Evolutionary conservation across 1,140 invertebrate species (phyloP), one percentile per base, ranked within the genome.

Genomic region (Neuroterus valhalla): DNA sequence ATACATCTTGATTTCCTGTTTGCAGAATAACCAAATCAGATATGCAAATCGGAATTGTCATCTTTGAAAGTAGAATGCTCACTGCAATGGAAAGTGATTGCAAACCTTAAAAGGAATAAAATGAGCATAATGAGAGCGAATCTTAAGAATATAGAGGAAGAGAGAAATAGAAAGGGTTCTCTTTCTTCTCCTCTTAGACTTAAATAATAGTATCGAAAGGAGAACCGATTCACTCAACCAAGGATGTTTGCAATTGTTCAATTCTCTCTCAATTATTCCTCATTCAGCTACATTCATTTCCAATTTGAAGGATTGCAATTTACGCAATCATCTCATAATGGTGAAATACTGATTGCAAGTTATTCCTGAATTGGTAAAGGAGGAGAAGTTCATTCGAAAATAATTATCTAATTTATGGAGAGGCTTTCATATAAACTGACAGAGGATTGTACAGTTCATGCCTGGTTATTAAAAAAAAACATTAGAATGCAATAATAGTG

Each of bases 11-110:
- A n/a, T n/a, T n/a, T n/a, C n/a, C n/a, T n/a, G n/a, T n/a, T n/a
- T n/a, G n/a, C n/a, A n/a, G n/a, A n/a, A n/a, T n/a, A n/a, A n/a
- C n/a, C n/a, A n/a, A n/a, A n/a, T n/a, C n/a, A n/a, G n/a, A n/a
- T n/a, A 62, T 62, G 55, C 21, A 62, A 62, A 62, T 38, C 55
- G 26, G 31, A 62, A 31, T 62, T 62, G 23, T 5, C 12, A 62
- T 62, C 26, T 62, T 62, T n/a, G 55, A 62, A 62, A 62, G 55
- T 62, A 62, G n/a, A 62, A 62, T n/a, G 55, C 21, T 62, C 31
- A 62, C 55, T 62, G 26, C 31, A 62, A 62, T 15, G 55, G 55
- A 62, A 62, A 62, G 55, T 62, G 55, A 26, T 62, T 62, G 4
- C 31, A 62, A 62, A 62, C 55, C 23, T 62, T 62, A 62, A 38